These are phyloP conservation scores for Cariama cristata DNA, from an alignment of 2,113 vertebrate genomes.

Conservation along the genomic window DNA sequence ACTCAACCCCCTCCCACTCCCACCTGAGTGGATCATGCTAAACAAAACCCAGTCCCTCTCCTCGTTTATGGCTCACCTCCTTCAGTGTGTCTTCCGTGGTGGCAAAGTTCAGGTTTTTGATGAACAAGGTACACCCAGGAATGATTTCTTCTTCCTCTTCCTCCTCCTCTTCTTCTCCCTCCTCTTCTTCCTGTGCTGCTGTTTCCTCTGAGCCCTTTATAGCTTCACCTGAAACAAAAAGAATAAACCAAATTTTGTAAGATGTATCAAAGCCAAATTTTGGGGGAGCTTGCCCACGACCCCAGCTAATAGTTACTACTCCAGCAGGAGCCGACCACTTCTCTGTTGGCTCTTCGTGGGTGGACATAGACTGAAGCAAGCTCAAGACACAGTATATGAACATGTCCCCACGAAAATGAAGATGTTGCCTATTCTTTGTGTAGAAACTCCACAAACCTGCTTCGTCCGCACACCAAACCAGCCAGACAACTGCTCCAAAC, in stretches of 20 bases:
- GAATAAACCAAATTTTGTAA: neutral
- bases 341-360: neutral
- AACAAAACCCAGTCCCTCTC: neutral
- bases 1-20: neutral
- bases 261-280: neutral
- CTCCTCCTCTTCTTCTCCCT: neutral
- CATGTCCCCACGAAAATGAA: neutral
- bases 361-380: neutral
- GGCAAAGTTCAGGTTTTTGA: constrained; percentile 94
- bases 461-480: neutral
- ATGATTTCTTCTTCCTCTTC: constrained; percentile 77
- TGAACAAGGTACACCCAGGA: constrained; percentile 91
- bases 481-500: neutral
- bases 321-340: neutral
- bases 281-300: neutral
- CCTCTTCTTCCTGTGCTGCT: neutral
- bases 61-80: constrained; percentile 9
- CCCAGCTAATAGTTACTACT: neutral
- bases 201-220: neutral
- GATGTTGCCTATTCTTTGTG: neutral
- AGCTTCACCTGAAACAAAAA: neutral
- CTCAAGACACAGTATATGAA: neutral
- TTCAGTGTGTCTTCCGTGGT: constrained; percentile 88
- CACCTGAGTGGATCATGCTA: accelerated
- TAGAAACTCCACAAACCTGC: neutral